phyloP scores from a whole-genome alignment of 1,140 invertebrate genomes.

The Sarcophaga peregrina region DNA sequence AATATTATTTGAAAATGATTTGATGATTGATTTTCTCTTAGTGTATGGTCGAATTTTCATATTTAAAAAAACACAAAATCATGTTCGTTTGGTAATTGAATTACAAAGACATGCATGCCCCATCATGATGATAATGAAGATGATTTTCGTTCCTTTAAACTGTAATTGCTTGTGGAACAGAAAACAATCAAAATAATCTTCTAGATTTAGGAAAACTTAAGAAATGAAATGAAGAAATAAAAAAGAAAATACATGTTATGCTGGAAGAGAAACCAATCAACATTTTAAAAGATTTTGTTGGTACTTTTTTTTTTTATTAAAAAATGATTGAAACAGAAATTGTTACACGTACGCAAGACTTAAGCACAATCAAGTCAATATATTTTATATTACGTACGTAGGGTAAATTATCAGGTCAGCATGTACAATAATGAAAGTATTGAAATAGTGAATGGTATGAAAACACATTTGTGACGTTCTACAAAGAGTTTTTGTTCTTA shows the following conservation, averaged over 20 bases:
- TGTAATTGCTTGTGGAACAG: no score
- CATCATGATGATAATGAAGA: not conserved
- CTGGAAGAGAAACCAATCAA: not conserved
- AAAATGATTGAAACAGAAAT: not conserved
- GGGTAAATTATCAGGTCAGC: no score
- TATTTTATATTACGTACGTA: no score
- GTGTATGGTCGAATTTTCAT: not conserved
- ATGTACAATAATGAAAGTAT: no score
- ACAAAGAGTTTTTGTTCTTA: no score
- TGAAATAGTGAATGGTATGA: no score
- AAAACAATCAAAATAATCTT: not conserved
- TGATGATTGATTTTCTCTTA: not conserved
- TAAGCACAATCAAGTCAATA: no score
- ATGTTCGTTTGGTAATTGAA: conserved; percentile 13
- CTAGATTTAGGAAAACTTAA: not conserved
- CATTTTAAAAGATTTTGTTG: not conserved
- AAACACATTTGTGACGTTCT: no score
- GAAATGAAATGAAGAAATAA: not conserved
- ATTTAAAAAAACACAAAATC: not conserved
- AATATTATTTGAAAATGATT: not conserved
- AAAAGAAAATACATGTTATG: not conserved
- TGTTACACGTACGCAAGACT: no score
- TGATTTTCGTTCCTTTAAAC: not conserved
- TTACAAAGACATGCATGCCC: conserved; percentile 15
- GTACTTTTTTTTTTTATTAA: not conserved